phyloP scores from a whole-genome alignment of 2,113 vertebrate species.

The Protomyctophum bolini region DNA sequence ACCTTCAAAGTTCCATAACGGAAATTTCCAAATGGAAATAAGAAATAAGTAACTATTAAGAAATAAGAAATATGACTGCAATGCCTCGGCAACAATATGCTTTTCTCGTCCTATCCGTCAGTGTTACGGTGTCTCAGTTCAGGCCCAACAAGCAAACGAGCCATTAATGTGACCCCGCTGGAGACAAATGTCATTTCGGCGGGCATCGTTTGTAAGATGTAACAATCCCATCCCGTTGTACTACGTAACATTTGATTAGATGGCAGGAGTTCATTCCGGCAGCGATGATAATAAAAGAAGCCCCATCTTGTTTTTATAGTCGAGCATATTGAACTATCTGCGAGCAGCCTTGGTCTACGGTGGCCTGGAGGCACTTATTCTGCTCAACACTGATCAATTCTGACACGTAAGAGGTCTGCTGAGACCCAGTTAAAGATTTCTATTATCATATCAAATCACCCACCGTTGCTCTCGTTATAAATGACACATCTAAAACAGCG shows the following conservation, averaged over 20 bases:
- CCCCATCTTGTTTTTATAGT: conserved; percentile 76
- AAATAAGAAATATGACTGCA: conserved; percentile 16
- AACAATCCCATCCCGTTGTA: conserved; percentile 66
- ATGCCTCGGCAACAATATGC: not conserved
- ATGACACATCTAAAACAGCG: conserved; percentile 70
- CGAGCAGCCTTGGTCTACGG: conserved; percentile 61
- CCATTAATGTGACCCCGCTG: conserved; percentile 43
- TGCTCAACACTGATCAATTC: conserved; percentile 63
- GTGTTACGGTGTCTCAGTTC: conserved; percentile 41
- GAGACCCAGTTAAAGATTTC: conserved; percentile 75
- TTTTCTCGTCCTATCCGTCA: conserved; percentile 34
- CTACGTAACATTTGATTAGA: conserved; percentile 70
- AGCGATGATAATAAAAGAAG: conserved; percentile 68
- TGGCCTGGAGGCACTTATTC: conserved; percentile 68
- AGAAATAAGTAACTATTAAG: not conserved
- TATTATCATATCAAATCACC: conserved; percentile 78
- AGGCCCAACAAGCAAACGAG: conserved; percentile 59
- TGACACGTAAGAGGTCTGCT: conserved; percentile 64
- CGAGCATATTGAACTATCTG: conserved; percentile 74
- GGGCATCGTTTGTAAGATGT: conserved; percentile 66
- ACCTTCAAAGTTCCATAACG: not conserved
- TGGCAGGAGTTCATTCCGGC: conserved; percentile 61
- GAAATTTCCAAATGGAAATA: not conserved
- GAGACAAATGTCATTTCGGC: conserved; percentile 58
- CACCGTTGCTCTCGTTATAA: conserved; percentile 72